Evolutionary conservation across 1,140 invertebrate species (phyloP).

Genomic region (Leptinotarsa lineolata): DNA sequence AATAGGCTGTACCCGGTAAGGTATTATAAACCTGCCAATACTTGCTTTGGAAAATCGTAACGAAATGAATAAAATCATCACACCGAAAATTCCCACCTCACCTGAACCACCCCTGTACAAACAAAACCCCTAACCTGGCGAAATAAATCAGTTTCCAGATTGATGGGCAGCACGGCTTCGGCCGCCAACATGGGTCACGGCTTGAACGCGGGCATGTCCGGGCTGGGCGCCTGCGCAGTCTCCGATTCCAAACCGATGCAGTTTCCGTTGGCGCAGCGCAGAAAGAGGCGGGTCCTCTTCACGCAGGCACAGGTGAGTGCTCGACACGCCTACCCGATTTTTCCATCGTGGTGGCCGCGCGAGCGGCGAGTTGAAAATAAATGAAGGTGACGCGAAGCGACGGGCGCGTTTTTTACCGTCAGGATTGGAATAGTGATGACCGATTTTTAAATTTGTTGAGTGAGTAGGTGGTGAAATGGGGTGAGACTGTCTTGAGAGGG

Average conservation of each 20-base stretch:
- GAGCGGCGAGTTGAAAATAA: not conserved
- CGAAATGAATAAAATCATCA: no score
- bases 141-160: constrained; percentile 73
- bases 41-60: no score
- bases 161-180: constrained; percentile 82
- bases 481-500: no score
- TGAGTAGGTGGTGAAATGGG: not conserved
- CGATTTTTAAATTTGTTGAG: not conserved
- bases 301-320: constrained; percentile 88
- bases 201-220: constrained; percentile 80
- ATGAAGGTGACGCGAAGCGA: constrained; percentile 8
- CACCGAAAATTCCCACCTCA: not conserved
- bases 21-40: no score
- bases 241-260: constrained; percentile 87
- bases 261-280: constrained; percentile 84
- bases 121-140: not conserved
- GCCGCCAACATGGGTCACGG: constrained; percentile 80
- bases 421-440: not conserved
- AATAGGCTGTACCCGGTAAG: no score
- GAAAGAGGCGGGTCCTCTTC: constrained; percentile 96
- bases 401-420: constrained; percentile 10
- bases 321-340: constrained; percentile 22
- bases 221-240: constrained; percentile 74
- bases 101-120: not conserved
- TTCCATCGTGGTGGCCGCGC: constrained; percentile 12